Conservation (phyloP, 2,113 vertebrate species). For the Phalacrocorax pelagicus region DNA sequence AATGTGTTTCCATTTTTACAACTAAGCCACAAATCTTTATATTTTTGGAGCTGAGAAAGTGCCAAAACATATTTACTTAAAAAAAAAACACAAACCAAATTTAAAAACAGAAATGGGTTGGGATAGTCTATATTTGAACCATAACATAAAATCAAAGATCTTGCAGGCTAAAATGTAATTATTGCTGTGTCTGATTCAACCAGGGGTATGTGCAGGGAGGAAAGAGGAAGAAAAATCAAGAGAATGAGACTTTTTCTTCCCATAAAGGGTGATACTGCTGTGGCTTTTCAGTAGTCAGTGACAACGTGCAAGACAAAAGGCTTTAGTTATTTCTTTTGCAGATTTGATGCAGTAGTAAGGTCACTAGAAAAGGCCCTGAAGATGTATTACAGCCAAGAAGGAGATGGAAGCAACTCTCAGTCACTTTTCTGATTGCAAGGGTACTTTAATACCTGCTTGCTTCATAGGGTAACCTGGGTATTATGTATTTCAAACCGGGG, state of each 20-base stretch:
- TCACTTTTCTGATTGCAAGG: not conserved
- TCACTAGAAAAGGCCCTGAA: not conserved
- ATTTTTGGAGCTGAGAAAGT: constrained; percentile 1
- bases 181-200: not conserved
- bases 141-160: not conserved
- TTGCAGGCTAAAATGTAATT: not conserved
- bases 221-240: not conserved
- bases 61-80: constrained; percentile 4
- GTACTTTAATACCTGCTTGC: not conserved
- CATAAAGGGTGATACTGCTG: not conserved
- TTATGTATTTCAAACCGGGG: not conserved
- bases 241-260: not conserved
- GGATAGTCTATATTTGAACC: not conserved
- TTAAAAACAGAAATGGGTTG: constrained; percentile 1
- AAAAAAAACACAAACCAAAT: not conserved
- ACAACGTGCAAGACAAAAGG: not conserved
- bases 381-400: not conserved
- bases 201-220: not conserved
- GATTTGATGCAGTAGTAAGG: not conserved
- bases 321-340: not conserved
- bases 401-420: not conserved
- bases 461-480: not conserved
- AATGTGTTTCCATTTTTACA: constrained; percentile 5
- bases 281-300: not conserved
- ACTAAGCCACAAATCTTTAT: not conserved